Evolutionary conservation across 2,888 invertebrate species (phyloP).

Genomic region (Chaitophorus viminalis): DNA sequence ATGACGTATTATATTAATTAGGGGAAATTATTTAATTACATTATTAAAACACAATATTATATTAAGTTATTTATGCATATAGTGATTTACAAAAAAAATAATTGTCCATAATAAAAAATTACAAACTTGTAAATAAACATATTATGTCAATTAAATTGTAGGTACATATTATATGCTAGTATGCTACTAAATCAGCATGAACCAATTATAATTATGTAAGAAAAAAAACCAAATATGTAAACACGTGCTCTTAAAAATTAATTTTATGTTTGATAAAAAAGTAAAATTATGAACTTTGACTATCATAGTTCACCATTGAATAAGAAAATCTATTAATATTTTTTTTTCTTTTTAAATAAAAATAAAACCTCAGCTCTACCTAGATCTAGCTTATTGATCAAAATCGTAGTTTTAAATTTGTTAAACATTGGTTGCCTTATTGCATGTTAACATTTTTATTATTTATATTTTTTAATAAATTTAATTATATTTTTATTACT

Average conservation of each 20-base stretch:
- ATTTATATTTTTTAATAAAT: background rate
- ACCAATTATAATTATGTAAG: too few relatives aligned
- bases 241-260: background rate
- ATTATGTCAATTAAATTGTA: background rate
- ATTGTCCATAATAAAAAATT: background rate
- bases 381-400: background rate
- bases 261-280: background rate
- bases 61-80: background rate
- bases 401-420: background rate
- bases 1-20: background rate
- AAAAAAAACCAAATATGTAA: too few relatives aligned
- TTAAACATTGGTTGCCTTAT: background rate
- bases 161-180: too few relatives aligned
- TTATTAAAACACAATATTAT: background rate
- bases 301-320: too few relatives aligned
- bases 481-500: too few relatives aligned
- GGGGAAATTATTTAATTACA: background rate
- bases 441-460: background rate
- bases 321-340: too few relatives aligned
- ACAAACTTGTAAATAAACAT: background rate
- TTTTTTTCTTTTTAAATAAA: too few relatives aligned
- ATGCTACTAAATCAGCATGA: too few relatives aligned
- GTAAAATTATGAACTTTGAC: too few relatives aligned
- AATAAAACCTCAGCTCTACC: too few relatives aligned
- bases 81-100: too few relatives aligned